These are phyloP conservation scores for Paguma larvata DNA, from an alignment of 2,797 vertebrate genomes.

Conservation along the genomic window DNA sequence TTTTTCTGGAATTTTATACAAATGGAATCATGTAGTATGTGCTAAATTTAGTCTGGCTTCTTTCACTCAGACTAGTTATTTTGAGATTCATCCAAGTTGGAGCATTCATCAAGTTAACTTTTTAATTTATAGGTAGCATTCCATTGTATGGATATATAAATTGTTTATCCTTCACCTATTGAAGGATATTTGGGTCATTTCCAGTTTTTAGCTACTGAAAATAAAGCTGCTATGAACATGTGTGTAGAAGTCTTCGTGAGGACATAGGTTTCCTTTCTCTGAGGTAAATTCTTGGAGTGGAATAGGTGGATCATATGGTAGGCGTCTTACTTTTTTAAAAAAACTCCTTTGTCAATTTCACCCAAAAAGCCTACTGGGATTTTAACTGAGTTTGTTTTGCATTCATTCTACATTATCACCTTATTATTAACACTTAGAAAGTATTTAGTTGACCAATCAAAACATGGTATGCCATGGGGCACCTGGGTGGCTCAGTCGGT, in stretches of 20 bases:
- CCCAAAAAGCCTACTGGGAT: not conserved
- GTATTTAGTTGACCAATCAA: not conserved
- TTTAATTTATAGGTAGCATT: conserved; percentile 30
- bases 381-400: not conserved
- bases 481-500: too few relatives aligned
- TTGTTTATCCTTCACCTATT: not conserved
- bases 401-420: not conserved
- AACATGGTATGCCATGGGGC: not conserved
- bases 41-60: not conserved
- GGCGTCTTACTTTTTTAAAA: not conserved
- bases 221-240: not conserved
- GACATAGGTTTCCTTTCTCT: not conserved
- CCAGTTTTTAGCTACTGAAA: not conserved
- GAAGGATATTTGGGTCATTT: conserved; percentile 49
- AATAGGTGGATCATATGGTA: not conserved
- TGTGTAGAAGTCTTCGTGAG: not conserved
- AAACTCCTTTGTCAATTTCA: not conserved
- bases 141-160: not conserved
- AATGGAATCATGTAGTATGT: not conserved
- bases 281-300: not conserved
- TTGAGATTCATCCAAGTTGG: not conserved
- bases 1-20: conserved; percentile 21
- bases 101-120: not conserved
- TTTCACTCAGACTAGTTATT: not conserved
- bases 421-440: too few relatives aligned